Base-by-base conservation (phyloP, 2,113 vertebrate species). In the human (Homo sapiens) region DNA sequence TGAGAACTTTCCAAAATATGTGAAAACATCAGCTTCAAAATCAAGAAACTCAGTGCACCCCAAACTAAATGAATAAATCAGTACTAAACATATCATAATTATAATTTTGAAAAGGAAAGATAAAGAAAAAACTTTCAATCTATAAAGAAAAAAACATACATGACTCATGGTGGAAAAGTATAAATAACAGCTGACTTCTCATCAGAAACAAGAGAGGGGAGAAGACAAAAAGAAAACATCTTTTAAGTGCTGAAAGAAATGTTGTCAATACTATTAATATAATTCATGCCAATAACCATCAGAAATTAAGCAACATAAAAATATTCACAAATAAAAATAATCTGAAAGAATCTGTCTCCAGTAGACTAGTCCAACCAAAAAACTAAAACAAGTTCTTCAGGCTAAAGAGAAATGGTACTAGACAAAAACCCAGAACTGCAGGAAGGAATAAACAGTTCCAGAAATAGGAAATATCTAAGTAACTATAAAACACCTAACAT, bases 281-380 rank as follows among this genome's bases (percentile, higher is more conserved):
- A 30, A 64, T 32, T 64, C 61, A 82, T 13, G 55, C 94, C 86
- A 70, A 75, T 32, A 92, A 70, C 30, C 43, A 68, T 79, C 23
- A 88, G 7, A 48, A 50, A 91, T n/a, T 82, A 43, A 91, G 87
- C 48, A 83, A 88, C 10, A 40, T 13, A 70, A 87, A 87, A 23
- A 91, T 8, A 96, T n/a, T 91, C 75, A 66, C 38, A 83, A 50
- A 57, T 66, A 20, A 93, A 55, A 96, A 93, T 72, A 32, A 83
- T 35, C 45, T 52, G 1, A 68, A 57, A 88, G 50, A 61, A 50
- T 64, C 14, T 45, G 6, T 64, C 70, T 79, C 30, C 72, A 84
- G 57, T 4, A 89, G 25, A 89, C 4, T 22, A 93, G 45, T 22
- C 61, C 12, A 91, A 79, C 35, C 22, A 73, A 20, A 82, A 79